Evolutionary conservation across 2,797 vertebrate species (phyloP).

Genomic region (Kryptolebias ocellatus): DNA sequence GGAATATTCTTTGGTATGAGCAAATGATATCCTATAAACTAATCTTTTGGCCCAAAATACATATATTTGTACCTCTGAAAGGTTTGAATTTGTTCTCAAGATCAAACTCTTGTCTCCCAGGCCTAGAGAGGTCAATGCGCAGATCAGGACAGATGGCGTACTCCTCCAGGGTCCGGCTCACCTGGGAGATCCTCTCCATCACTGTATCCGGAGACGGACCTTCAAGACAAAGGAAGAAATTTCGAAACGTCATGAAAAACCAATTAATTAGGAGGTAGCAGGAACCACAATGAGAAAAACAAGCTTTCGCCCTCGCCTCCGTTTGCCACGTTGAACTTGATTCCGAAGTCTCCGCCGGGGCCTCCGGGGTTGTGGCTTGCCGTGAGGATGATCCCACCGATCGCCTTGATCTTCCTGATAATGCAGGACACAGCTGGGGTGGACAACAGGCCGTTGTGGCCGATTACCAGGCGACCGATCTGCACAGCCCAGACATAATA

Average conservation of each 20-base stretch:
- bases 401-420: slow-evolving; percentile 98
- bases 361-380: slow-evolving; percentile 98
- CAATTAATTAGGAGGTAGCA: neutral
- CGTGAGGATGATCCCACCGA: slow-evolving; percentile 96
- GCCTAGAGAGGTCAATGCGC: slow-evolving; percentile 91
- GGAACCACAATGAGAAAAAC: neutral
- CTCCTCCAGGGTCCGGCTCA: slow-evolving; percentile 97
- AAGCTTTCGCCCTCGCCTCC: slow-evolving; percentile 84
- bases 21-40: too few relatives aligned
- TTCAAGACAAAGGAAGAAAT: slow-evolving; percentile 47
- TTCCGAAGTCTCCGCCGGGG: slow-evolving; percentile 94
- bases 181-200: slow-evolving; percentile 95
- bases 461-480: slow-evolving; percentile 97
- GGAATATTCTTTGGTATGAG: too few relatives aligned
- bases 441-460: slow-evolving; percentile 96
- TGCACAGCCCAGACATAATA: slow-evolving; percentile 61
- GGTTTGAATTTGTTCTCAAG: slow-evolving; percentile 99
- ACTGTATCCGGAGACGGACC: slow-evolving; percentile 93
- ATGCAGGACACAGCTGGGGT: slow-evolving; percentile 98
- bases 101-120: slow-evolving; percentile 98
- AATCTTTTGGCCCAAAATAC: neutral
- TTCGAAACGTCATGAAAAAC: neutral
- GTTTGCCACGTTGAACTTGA: slow-evolving; percentile 97
- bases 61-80: slow-evolving; percentile 88
- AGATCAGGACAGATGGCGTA: slow-evolving; percentile 96